These are phyloP conservation scores for Drosophila lowei DNA, from an alignment of 1,140 invertebrate genomes.

Conservation along the genomic window DNA sequence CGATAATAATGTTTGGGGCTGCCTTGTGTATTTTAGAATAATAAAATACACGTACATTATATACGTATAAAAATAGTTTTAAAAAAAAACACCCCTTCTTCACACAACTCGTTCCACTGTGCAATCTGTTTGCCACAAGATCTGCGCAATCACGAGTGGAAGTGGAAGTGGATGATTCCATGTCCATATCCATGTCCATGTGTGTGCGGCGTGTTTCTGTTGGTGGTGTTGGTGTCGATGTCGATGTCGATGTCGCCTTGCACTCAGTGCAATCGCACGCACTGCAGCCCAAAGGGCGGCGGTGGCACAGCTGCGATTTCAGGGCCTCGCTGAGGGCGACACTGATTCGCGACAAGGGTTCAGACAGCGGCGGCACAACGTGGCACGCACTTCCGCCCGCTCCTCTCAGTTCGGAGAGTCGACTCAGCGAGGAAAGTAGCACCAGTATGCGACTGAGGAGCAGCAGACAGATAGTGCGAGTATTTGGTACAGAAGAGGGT, in stretches of 20 bases:
- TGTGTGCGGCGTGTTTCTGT: background rate
- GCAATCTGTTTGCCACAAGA: conserved; percentile 3
- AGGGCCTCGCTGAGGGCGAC: conserved; percentile 18
- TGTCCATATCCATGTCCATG: background rate
- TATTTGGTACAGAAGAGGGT: background rate
- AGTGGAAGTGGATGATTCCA: too few species aligned
- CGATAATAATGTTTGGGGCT: too few species aligned
- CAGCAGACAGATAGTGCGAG: conserved; percentile 18
- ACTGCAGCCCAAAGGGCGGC: background rate
- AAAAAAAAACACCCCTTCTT: too few species aligned
- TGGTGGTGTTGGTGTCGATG: conserved; percentile 19
- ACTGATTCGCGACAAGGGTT: conserved; percentile 35
- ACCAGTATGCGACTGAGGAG: conserved; percentile 1
- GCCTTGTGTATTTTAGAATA: too few species aligned
- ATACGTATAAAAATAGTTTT: too few species aligned
- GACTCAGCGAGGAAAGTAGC: conserved; percentile 16
- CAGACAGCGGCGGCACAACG: conserved; percentile 37
- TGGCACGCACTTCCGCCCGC: conserved; percentile 40
- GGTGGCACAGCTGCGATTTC: conserved; percentile 33
- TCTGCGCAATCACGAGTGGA: background rate
- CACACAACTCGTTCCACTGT: conserved; percentile 28
- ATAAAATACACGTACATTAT: too few species aligned
- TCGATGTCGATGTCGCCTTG: background rate
- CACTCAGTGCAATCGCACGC: conserved; percentile 30
- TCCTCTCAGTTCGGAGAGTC: conserved; percentile 43